Conservation (phyloP, 2,113 vertebrate species). For the Paramormyrops kingsleyae region DNA sequence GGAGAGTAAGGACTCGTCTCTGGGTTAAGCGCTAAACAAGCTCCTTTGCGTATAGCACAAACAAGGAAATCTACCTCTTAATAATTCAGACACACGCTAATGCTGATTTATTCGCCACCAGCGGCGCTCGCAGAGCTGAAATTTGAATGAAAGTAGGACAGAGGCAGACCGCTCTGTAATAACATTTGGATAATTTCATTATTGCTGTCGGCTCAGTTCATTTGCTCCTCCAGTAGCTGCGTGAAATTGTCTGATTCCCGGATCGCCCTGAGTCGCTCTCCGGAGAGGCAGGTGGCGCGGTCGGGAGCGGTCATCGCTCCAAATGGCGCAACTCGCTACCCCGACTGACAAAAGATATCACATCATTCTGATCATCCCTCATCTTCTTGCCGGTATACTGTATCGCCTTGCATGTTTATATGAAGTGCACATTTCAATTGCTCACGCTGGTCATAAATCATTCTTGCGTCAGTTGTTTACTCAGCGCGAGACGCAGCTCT, state of each 20-base stretch:
- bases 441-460: neutral
- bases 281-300: conserved; percentile 75
- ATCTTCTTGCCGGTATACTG: neutral
- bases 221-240: conserved; percentile 97
- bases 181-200: conserved; percentile 99
- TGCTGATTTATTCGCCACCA: conserved; percentile 98
- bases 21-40: conserved; percentile 79
- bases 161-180: conserved; percentile 99
- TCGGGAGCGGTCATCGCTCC: conserved; percentile 21
- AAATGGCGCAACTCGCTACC: neutral
- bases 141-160: conserved; percentile 99
- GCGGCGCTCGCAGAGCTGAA: conserved; percentile 82
- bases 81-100: conserved; percentile 99
- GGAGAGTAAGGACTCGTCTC: conserved; percentile 54
- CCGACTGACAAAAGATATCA: neutral
- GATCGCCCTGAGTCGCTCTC: conserved; percentile 93
- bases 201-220: conserved; percentile 99
- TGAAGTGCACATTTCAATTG: neutral
- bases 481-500: neutral
- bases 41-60: conserved; percentile 99
- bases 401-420: neutral
- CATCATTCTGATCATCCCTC: neutral
- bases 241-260: conserved; percentile 99
- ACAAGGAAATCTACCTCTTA: conserved; percentile 90
- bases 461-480: neutral